Percentiles rank a stretch among this genome's conserved stretches.
phyloP scores from a whole-genome alignment of 2,888 invertebrate species.

The Drosophila antonietae region DNA sequence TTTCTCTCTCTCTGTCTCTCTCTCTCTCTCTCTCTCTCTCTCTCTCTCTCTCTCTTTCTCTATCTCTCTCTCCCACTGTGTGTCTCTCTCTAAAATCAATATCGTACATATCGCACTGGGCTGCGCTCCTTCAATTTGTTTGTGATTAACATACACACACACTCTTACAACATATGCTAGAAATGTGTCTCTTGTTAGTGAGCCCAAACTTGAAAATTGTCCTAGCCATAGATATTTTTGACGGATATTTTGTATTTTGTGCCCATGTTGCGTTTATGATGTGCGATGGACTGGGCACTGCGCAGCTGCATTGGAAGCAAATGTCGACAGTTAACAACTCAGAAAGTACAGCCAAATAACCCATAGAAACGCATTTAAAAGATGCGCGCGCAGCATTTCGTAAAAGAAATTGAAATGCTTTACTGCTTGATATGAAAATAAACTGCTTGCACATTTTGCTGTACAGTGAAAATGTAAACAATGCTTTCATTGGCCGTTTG shows the following conservation, averaged over 20 bases:
- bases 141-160: too few relatives aligned
- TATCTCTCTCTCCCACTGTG: not conserved
- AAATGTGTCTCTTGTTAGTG: conserved; percentile 44
- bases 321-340: conserved; percentile 13
- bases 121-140: too few relatives aligned
- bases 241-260: conserved; percentile 49
- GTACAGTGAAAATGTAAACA: too few relatives aligned
- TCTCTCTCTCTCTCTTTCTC: not conserved
- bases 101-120: conserved; percentile 57
- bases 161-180: not conserved
- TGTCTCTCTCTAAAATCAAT: conserved; percentile 61
- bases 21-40: not conserved
- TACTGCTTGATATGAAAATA: not conserved
- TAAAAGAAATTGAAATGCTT: conserved; percentile 1
- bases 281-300: conserved; percentile 25
- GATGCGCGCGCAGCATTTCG: not conserved
- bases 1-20: too few relatives aligned
- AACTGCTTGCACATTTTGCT: not conserved
- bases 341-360: conserved; percentile 40
- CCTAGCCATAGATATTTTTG: conserved; percentile 40
- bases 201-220: conserved; percentile 41
- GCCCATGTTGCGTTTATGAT: not conserved
- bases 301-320: conserved; percentile 74
- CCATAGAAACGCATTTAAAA: not conserved
- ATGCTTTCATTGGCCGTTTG: too few relatives aligned